A percentile compares a stretch with the other conserved stretches of the same genome.
These are phyloP conservation scores for Cydia amplana DNA, from an alignment of 1,140 invertebrate genomes.

Conservation along the genomic window DNA sequence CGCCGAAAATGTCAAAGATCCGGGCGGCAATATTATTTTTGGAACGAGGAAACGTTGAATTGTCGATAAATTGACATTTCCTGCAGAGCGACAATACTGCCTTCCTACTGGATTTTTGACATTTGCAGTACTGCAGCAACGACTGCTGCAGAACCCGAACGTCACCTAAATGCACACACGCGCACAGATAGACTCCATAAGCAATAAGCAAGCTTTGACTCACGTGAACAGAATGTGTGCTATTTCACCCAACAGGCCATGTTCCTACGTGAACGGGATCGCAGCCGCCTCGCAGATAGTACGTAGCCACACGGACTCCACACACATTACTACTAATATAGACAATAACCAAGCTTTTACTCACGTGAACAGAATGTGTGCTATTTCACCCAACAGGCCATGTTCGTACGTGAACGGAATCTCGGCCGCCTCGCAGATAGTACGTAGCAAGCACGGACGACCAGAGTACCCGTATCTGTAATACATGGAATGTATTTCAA, in stretches of 20 bases:
- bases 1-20: too few species aligned
- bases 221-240: constrained; percentile 86
- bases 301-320: constrained; percentile 68
- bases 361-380: constrained; percentile 86
- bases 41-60: too few species aligned
- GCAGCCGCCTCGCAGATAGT: constrained; percentile 87
- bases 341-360: constrained; percentile 42
- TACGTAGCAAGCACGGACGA: constrained; percentile 84
- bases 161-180: too few species aligned
- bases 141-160: too few species aligned
- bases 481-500: neutral
- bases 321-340: too few species aligned
- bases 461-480: constrained; percentile 83
- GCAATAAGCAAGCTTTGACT: constrained; percentile 52
- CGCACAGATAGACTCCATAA: too few species aligned
- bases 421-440: constrained; percentile 87
- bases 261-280: constrained; percentile 82
- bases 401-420: constrained; percentile 83
- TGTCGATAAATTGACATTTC: too few species aligned
- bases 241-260: constrained; percentile 85
- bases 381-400: constrained; percentile 85
- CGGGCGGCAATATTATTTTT: too few species aligned
- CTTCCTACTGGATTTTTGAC: too few species aligned
- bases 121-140: too few species aligned
- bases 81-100: too few species aligned